Evolutionary conservation across 2,888 invertebrate genomes (phyloP).

Genomic region (Neocrepidodera transversa): DNA sequence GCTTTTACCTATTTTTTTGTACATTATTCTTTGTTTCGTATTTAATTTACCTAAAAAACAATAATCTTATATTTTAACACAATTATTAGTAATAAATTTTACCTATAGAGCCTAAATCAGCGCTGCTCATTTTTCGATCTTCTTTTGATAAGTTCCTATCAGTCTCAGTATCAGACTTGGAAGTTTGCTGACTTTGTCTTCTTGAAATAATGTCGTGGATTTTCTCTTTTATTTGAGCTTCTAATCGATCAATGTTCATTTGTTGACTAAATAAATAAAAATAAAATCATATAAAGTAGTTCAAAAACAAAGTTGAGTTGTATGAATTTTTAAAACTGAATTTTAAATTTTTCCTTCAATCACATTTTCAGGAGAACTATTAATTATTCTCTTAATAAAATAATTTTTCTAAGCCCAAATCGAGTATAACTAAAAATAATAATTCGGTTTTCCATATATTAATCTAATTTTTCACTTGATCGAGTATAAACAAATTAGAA

Average conservation of each 20-base stretch:
- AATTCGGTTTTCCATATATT: too few relatives aligned
- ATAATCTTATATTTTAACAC: too few relatives aligned
- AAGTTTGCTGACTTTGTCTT: slow-evolving; percentile 51
- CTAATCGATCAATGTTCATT: slow-evolving; percentile 58
- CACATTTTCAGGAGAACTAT: too few relatives aligned
- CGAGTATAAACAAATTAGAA: too few relatives aligned
- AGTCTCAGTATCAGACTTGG: slow-evolving; percentile 53
- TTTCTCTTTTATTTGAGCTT: slow-evolving; percentile 61
- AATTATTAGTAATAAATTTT: too few relatives aligned
- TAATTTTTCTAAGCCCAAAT: too few relatives aligned
- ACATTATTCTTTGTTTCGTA: slow-evolving; percentile 55
- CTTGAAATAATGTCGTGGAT: slow-evolving; percentile 59
- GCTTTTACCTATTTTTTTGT: slow-evolving; percentile 60
- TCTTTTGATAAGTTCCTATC: slow-evolving; percentile 58
- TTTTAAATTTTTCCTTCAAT: too few relatives aligned
- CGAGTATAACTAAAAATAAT: too few relatives aligned
- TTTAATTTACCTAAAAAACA: slow-evolving; percentile 48
- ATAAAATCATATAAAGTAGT: background rate
- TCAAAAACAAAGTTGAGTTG: too few relatives aligned
- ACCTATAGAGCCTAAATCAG: slow-evolving; percentile 54
- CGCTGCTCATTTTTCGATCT: slow-evolving; percentile 60
- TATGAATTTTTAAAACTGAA: too few relatives aligned
- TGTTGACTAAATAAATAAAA: slow-evolving; percentile 45
- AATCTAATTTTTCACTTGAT: too few relatives aligned
- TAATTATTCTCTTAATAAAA: too few relatives aligned